These are phyloP conservation scores for Nemopilema nomurai DNA, from an alignment of 30 jellyfish, hydroid and myxozoan genomes.

Conservation along the genomic window DNA sequence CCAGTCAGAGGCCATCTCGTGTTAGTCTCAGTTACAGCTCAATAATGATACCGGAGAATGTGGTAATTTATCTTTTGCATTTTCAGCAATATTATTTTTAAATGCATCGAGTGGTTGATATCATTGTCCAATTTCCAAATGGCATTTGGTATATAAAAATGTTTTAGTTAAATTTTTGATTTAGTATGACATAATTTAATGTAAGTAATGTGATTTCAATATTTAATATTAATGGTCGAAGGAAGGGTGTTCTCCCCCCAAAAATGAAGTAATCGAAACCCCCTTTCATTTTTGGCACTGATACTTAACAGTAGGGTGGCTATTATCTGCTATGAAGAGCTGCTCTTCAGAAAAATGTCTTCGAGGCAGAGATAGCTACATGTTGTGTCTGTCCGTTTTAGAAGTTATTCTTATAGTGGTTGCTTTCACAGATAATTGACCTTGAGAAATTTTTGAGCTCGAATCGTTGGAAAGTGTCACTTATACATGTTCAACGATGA, in stretches of 20 bases:
- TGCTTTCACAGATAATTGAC: no score
- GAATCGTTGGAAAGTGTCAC: neutral
- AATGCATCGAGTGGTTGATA: neutral
- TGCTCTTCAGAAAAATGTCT: neutral
- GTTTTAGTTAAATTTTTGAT: no score
- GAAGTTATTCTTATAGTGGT: no score
- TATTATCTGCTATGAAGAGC: neutral
- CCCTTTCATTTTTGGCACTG: neutral
- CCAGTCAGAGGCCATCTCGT: constrained; percentile 20
- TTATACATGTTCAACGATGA: no score
- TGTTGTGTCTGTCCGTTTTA: no score
- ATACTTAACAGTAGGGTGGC: no score
- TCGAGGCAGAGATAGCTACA: neutral
- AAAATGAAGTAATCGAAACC: neutral
- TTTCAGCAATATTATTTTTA: neutral
- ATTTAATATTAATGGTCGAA: no score
- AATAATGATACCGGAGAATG: neutral
- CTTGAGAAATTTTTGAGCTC: no score
- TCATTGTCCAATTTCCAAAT: neutral
- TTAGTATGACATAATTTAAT: no score
- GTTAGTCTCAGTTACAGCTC: constrained; percentile 18
- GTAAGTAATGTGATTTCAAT: no score
- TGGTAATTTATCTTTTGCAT: neutral
- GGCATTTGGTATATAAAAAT: neutral
- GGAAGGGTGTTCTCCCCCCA: no score